Conservation (phyloP, 2,888 invertebrate genomes). For the Scaptomyza reducta region DNA sequence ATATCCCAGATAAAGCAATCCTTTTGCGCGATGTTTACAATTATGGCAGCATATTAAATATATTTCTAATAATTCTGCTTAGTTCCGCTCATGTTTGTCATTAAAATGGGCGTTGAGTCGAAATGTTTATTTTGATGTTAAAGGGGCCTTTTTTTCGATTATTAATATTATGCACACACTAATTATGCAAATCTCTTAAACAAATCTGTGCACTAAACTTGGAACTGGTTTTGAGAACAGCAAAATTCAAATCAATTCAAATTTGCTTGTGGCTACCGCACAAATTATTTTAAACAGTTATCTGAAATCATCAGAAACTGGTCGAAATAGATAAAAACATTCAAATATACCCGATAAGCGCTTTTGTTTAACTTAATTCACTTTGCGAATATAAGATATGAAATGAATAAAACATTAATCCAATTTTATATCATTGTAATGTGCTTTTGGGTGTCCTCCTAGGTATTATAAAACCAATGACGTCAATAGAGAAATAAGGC, state of each 20-base stretch:
- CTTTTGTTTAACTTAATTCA: no score
- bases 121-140: constrained; percentile 37
- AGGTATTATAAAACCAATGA: constrained; percentile 2
- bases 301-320: constrained; percentile 7
- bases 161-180: constrained; percentile 26
- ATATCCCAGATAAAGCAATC: no score
- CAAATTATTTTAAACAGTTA: constrained; percentile 19
- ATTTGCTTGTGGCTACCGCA: constrained; percentile 31
- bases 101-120: constrained; percentile 21
- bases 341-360: not conserved
- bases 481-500: constrained; percentile 4
- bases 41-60: no score
- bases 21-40: no score
- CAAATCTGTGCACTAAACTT: constrained; percentile 39
- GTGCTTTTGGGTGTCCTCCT: no score
- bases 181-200: constrained; percentile 54
- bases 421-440: no score
- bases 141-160: constrained; percentile 32
- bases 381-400: no score
- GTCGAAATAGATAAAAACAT: constrained; percentile 8
- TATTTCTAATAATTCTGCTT: no score
- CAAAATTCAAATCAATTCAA: constrained; percentile 34
- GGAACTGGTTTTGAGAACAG: constrained; percentile 28
- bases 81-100: constrained; percentile 20
- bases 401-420: no score